Base-by-base conservation (phyloP, 2,888 invertebrate genomes). In the Folsomia candida region DNA sequence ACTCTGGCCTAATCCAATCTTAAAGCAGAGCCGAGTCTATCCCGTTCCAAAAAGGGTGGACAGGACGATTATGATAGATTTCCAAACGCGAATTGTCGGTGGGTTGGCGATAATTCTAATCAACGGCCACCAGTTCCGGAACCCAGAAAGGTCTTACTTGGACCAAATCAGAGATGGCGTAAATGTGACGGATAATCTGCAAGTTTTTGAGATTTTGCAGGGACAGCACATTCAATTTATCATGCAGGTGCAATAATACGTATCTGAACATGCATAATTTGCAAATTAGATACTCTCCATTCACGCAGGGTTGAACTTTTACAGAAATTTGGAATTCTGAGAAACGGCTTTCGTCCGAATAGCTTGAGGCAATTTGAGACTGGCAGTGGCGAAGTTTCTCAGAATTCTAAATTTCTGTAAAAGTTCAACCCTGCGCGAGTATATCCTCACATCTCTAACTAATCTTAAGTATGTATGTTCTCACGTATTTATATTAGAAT, bases 201-300 rank as follows among this genome's bases (percentile, higher is more conserved):
- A 76, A 51, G 74, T 76, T 3, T 74, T 61, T 63, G 74, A 76
- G 65, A 27, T 76, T 6, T 28, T 69, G 14, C 67, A 70, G 59
- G 76, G 76, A 18, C 58, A 76, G 51, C 9, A 27, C 1, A 29
- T 76, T 20, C 76, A 76, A 47, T 61, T 74, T 28, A 71, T 76
- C 1, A 71, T 76, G 20, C 74, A 76, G 61, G 47, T n/a, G n/a
- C n/a, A n/a, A n/a, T n/a, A n/a, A n/a, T 47, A 47, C 18, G 18
- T 11, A 47, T n/a, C n/a, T n/a, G n/a, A n/a, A n/a, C n/a, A n/a
- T n/a, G n/a, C n/a, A n/a, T n/a, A n/a, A n/a, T n/a, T n/a, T n/a
- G n/a, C 18, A 11, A 47, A 47, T 47, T 47, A 76, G 74, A 28
- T 58, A 60, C 14, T n/a, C n/a, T n/a, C n/a, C n/a, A n/a, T n/a